Conservation (phyloP, 2,888 invertebrate genomes). For the Papilio demoleus region DNA sequence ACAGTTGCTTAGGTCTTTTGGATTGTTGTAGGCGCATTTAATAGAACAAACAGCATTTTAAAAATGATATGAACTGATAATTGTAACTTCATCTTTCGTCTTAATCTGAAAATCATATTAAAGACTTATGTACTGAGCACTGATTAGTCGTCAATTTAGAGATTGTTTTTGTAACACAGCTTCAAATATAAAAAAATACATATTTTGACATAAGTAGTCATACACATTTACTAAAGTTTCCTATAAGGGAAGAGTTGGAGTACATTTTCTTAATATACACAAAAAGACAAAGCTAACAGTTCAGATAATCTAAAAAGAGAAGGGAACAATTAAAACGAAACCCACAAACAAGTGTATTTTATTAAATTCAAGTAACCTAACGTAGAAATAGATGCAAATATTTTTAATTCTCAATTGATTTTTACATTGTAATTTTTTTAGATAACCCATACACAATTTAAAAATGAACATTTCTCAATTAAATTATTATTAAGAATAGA, state of each 20-base stretch:
- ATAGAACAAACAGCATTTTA: background rate
- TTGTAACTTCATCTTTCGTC: background rate
- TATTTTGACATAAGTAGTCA: background rate
- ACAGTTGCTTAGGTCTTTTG: background rate
- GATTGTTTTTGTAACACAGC: conserved; percentile 24
- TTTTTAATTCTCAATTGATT: no score
- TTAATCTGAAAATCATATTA: background rate
- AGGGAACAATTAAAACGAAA: background rate
- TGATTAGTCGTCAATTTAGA: no score
- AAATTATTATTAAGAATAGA: no score
- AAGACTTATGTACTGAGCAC: no score
- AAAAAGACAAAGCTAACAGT: background rate
- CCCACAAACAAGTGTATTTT: background rate
- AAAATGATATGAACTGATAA: background rate
- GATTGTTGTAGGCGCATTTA: background rate
- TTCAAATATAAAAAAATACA: background rate
- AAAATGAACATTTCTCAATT: no score
- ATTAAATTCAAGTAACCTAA: no score
- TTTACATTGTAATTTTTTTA: no score
- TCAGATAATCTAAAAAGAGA: background rate
- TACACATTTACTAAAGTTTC: background rate
- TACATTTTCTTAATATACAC: background rate
- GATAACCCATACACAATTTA: no score
- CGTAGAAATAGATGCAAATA: no score
- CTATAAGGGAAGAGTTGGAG: background rate